phyloP scores from a whole-genome alignment of 2,888 invertebrate genomes.

The Sisyra nigra region DNA sequence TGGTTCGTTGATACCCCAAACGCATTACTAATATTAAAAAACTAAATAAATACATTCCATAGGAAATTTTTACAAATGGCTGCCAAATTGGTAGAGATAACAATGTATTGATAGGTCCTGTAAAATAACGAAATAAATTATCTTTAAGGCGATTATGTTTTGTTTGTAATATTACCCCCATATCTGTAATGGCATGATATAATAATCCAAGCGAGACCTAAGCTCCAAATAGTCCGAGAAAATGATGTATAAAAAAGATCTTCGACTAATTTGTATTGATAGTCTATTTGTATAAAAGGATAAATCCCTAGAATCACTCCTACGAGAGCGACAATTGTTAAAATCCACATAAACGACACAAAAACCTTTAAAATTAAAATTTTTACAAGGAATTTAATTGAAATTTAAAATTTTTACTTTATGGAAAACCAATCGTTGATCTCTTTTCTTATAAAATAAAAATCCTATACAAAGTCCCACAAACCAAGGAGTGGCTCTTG shows the following conservation, averaged over 20 bases:
- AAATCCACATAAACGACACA: not conserved
- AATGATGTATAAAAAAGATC: slow-evolving; percentile 12
- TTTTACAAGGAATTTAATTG: no score
- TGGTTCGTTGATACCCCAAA: no score
- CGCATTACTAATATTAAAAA: no score
- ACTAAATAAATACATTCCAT: no score
- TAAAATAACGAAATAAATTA: no score
- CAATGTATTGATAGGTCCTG: no score
- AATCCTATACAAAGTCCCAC: slow-evolving; percentile 15
- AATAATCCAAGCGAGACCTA: slow-evolving; percentile 15
- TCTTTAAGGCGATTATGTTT: no score
- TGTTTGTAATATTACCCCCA: not conserved
- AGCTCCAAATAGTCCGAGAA: slow-evolving; percentile 12
- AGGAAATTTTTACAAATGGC: no score
- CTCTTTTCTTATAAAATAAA: slow-evolving; percentile 11
- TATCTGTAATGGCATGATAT: slow-evolving; percentile 12
- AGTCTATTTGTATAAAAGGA: slow-evolving; percentile 6
- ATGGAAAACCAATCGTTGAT: not conserved
- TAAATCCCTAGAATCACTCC: not conserved
- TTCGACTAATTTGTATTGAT: slow-evolving; percentile 8
- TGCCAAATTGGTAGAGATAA: no score
- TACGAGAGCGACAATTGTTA: not conserved
- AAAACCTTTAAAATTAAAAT: not conserved
- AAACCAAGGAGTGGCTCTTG: slow-evolving; percentile 15
- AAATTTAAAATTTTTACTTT: not conserved